Percentiles rank a stretch among this genome's conserved stretches.
These are phyloP conservation scores for Metacarcinus magister DNA, from an alignment of 2,888 invertebrate species.

Conservation along the genomic window DNA sequence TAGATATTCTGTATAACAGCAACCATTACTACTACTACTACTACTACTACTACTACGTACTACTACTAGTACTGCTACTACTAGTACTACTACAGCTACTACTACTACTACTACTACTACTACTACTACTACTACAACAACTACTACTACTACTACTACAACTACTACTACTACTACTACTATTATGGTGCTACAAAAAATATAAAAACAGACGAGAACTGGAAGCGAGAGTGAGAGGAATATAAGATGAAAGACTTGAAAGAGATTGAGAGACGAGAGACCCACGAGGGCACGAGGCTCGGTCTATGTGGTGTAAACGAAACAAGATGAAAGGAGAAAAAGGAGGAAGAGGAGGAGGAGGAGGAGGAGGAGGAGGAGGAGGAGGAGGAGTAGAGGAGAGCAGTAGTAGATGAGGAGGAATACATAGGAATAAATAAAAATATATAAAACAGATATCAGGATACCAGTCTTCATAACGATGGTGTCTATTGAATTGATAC, in stretches of 20 bases:
- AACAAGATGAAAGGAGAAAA: background rate
- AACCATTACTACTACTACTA: background rate
- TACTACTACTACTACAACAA: background rate
- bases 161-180: background rate
- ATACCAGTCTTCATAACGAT: background rate
- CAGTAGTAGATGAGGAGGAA: background rate
- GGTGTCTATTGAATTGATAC: background rate
- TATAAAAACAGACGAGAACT: background rate
- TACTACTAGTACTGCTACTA: too few relatives aligned
- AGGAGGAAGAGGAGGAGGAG: background rate
- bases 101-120: background rate
- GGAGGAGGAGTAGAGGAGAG: background rate
- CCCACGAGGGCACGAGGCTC: too few relatives aligned
- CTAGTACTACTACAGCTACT: background rate
- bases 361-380: background rate
- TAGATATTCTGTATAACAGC: too few relatives aligned
- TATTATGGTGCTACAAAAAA: background rate
- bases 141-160: background rate
- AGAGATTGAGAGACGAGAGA: background rate
- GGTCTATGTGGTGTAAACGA: background rate
- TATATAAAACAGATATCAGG: background rate
- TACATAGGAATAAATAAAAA: background rate
- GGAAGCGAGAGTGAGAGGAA: background rate
- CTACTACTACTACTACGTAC: background rate
- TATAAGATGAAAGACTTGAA: background rate